phyloP scores from a whole-genome alignment of 2,888 invertebrate species.

The Sinotaia quadrata region DNA sequence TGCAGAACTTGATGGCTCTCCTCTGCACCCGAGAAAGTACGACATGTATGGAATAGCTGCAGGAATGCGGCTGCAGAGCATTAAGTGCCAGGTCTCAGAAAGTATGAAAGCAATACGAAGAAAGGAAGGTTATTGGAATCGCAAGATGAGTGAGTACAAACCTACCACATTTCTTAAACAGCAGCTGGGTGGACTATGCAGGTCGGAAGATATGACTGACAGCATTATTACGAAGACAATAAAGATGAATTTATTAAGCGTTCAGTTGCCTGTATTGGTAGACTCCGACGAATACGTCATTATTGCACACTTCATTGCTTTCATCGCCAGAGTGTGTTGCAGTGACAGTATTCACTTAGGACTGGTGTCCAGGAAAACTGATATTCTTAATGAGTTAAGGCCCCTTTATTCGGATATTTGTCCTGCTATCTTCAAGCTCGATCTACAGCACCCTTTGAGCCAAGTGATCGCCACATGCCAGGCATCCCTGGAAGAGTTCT shows the following conservation, averaged over 20 bases:
- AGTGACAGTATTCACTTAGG: constrained; percentile 44
- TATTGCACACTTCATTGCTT: constrained; percentile 45
- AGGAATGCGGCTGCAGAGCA: constrained; percentile 32
- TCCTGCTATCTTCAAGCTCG: constrained; percentile 43
- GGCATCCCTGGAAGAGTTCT: constrained; percentile 30
- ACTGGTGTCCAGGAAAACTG: constrained; percentile 41
- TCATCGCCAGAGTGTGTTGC: constrained; percentile 50
- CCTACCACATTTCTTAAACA: constrained; percentile 51
- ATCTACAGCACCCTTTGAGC: constrained; percentile 20
- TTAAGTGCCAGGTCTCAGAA: constrained; percentile 27
- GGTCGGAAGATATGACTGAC: constrained; percentile 43
- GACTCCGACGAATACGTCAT: constrained; percentile 27
- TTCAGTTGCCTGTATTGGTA: background rate
- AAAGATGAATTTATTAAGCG: constrained; percentile 23
- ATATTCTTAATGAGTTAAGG: constrained; percentile 28
- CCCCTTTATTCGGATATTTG: constrained; percentile 43
- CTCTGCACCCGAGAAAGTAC: constrained; percentile 31
- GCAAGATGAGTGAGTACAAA: constrained; percentile 42
- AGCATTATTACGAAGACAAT: constrained; percentile 35
- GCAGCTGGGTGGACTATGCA: constrained; percentile 49
- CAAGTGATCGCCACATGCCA: background rate
- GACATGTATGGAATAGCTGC: constrained; percentile 32
- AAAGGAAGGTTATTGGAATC: constrained; percentile 49
- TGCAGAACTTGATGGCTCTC: constrained; percentile 43
- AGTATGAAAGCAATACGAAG: constrained; percentile 36